phyloP scores from a whole-genome alignment of 2,888 invertebrate genomes.

The Lottia gigantea region DNA sequence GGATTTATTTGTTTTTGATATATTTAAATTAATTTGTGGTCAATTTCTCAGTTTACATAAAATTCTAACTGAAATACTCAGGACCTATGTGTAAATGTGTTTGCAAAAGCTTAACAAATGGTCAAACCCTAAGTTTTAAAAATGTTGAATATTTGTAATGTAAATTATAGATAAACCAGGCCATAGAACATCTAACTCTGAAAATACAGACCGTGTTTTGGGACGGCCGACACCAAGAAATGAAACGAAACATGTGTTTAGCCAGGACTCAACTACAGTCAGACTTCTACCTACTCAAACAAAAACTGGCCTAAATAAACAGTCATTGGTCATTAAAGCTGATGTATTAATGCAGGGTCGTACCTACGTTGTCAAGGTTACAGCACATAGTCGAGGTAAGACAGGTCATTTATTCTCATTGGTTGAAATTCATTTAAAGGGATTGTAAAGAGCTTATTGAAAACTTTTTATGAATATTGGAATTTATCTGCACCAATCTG shows the following conservation, averaged over 20 bases:
- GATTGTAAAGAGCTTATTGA: too few relatives aligned
- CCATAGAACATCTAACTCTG: too few relatives aligned
- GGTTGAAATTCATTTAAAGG: not conserved
- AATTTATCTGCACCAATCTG: too few relatives aligned
- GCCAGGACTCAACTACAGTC: constrained; percentile 4
- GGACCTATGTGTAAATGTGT: too few relatives aligned
- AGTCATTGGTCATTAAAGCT: constrained; percentile 60
- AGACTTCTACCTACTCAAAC: constrained; percentile 33
- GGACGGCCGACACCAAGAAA: not conserved
- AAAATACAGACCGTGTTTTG: constrained; percentile 9
- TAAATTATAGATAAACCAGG: constrained; percentile 1
- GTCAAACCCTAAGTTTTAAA: not conserved
- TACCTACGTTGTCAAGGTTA: constrained; percentile 57
- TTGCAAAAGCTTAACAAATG: too few relatives aligned
- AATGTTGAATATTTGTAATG: not conserved
- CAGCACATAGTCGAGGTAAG: constrained; percentile 45
- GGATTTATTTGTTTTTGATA: too few relatives aligned
- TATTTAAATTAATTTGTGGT: too few relatives aligned
- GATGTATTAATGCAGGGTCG: constrained; percentile 53
- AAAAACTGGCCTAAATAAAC: constrained; percentile 51
- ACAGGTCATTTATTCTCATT: not conserved
- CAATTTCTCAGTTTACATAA: too few relatives aligned
- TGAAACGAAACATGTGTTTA: constrained; percentile 20
- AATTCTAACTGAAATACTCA: too few relatives aligned
- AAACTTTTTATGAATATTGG: too few relatives aligned